Percentiles rank a stretch among this genome's conserved stretches.
These are phyloP conservation scores for Portunus trituberculatus DNA, from an alignment of 1,140 invertebrate species.

Conservation along the genomic window DNA sequence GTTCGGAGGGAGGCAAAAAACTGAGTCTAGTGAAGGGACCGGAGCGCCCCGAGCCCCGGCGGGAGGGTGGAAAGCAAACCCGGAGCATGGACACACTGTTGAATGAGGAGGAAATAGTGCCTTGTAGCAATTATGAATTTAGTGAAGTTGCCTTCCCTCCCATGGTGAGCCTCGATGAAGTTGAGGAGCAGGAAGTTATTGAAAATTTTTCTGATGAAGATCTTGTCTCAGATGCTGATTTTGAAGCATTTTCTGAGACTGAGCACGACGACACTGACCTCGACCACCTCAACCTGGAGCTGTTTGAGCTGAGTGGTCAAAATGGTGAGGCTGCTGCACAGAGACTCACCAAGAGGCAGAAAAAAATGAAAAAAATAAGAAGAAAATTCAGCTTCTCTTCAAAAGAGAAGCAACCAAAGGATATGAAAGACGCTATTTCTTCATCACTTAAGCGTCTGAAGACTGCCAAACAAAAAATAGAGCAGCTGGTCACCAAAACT, in stretches of 20 bases:
- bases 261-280: conserved; percentile 76
- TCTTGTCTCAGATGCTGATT: conserved; percentile 67
- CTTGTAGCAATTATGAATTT: conserved; percentile 71
- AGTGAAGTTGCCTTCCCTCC: conserved; percentile 70
- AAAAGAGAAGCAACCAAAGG: conserved; percentile 73
- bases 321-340: conserved; percentile 48
- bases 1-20: conserved; percentile 59
- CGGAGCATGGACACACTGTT: conserved; percentile 58
- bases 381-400: conserved; percentile 76
- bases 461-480: conserved; percentile 74
- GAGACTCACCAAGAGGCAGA: conserved; percentile 69
- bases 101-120: conserved; percentile 69
- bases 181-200: conserved; percentile 73
- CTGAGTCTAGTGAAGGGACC: conserved; percentile 7
- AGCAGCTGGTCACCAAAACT: conserved; percentile 70
- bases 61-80: conserved; percentile 45
- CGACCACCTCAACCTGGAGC: conserved; percentile 74
- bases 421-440: conserved; percentile 71
- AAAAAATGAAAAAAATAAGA: conserved; percentile 69
- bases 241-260: conserved; percentile 74
- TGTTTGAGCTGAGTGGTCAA: conserved; percentile 66
- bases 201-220: conserved; percentile 76
- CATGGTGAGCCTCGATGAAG: conserved; percentile 50
- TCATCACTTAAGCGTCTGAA: conserved; percentile 74
- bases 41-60: background rate